Base-by-base conservation (phyloP, 2,113 vertebrate genomes). In the Heterotis niloticus region DNA sequence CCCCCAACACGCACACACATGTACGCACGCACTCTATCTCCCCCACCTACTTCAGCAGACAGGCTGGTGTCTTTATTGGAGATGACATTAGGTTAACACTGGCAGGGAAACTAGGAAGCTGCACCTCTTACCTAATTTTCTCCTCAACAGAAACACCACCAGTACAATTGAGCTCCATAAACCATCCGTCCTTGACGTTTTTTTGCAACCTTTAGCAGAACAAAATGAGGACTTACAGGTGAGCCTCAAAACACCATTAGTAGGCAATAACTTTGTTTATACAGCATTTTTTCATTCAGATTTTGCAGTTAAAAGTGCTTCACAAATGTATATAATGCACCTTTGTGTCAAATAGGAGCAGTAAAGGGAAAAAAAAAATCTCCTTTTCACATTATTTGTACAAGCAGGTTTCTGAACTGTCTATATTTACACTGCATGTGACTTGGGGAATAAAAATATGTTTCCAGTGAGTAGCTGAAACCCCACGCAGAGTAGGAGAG, bases 51-150 rank as follows among this genome's bases (percentile, higher is more conserved):
- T 66, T 7, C 34, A 29, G 23, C 44, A 75, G 60, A 44, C 70
- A 57, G 62, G 44, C 44, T 62, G 34, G 70, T 57, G 23, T 66
- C 70, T 80, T 80, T 67, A 80, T 75, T 66, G 72, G 24, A 74
- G 70, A 71, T 73, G 73, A 57, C 54, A 57, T 20, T 17, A 59
- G 23, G 24, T 59, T 17, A 4, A 20, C 12, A 52, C 23, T 18
- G 3, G 34, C 34, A 44, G 34, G 34, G 34, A 44, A 44, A 44
- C 34, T 44, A 44, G 34, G 7, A 44, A 44, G 7, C 34, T 7
- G 34, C n/a, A n/a, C n/a, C 71, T 26, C 71, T 34, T 2, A 16
- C 28, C 14, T 29, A 16, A 24, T 16, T 17, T 51, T 11, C 44
- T n/a, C 5, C 70, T 12, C 10, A 34, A 0, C 17, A 44, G 7